phyloP scores from a whole-genome alignment of 2,113 vertebrate species.

The Hemicordylus capensis region DNA sequence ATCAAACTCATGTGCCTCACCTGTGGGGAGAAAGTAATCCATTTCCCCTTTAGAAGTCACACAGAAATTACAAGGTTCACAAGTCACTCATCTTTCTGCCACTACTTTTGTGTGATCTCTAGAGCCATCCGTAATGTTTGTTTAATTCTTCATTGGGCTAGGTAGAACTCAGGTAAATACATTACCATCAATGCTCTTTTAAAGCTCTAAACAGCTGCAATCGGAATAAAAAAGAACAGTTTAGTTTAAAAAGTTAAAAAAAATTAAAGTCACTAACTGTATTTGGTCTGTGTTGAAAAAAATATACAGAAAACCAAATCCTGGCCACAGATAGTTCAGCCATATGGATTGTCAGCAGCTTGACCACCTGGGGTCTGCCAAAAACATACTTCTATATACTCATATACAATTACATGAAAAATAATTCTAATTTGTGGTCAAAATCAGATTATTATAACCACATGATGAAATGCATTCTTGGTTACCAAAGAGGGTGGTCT shows the following conservation, averaged over 20 bases:
- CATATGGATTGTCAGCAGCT: background rate
- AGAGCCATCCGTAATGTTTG: background rate
- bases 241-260: background rate
- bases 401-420: constrained; percentile 9
- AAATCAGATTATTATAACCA: background rate
- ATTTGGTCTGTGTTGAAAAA: background rate
- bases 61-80: background rate
- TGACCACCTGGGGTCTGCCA: background rate
- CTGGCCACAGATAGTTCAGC: background rate
- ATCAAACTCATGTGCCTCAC: too few relatives aligned
- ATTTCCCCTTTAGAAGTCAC: too few relatives aligned
- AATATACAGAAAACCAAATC: background rate
- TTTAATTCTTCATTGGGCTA: background rate
- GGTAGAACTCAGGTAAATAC: background rate
- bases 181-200: background rate
- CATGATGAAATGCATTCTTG: constrained; percentile 9
- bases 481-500: constrained; percentile 2
- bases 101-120: background rate
- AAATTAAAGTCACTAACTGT: background rate
- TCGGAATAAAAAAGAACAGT: background rate
- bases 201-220: background rate
- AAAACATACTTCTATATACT: background rate
- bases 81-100: background rate
- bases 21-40: background rate
- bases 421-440: constrained; percentile 3